Base-by-base conservation (phyloP, 37 sponge, comb jelly and placozoan species). In the Halichondria panicea region DNA sequence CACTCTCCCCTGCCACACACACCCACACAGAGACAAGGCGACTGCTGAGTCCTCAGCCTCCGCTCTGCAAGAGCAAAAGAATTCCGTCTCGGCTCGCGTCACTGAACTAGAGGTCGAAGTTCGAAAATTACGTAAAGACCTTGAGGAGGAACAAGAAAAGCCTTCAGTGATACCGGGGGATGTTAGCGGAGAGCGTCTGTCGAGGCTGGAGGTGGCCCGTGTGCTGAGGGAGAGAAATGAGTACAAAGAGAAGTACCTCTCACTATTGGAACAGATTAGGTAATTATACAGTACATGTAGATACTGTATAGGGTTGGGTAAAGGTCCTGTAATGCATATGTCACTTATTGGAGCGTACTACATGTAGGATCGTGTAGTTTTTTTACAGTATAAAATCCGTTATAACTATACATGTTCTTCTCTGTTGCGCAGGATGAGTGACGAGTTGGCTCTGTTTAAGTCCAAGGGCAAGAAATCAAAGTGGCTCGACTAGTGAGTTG, bases 221-320 rank as follows among this genome's bases (percentile, higher is more conserved):
- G 63, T 92, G 43, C 84, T 94, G 60, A 75, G 91, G 28, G 95
- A 94, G 69, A 79, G 95, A 74, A 87, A 94, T 46, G 91, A 94
- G 64, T 94, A 71, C 77, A 94, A 94, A 46, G 95, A 94, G 78
- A 90, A 87, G 56, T 94, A 94, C 66, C 80, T 86, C 35, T 82
- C 91, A 2, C 73, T 94, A 1, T 59, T 88, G 68, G 93, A 92
- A 57, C 93, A 88, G 45, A 70, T 91, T 40, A 91, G 88, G 88
- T 88, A 63, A 63, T 28, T n/a, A n/a, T n/a, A n/a, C n/a, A n/a
- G n/a, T n/a, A n/a, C n/a, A n/a, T n/a, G n/a, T n/a, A n/a, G n/a
- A n/a, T n/a, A n/a, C n/a, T n/a, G n/a, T n/a, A n/a, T n/a, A n/a
- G n/a, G n/a, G n/a, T n/a, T n/a, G n/a, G n/a, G n/a, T n/a, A n/a